Percentiles rank a stretch among this genome's conserved stretches.
These are phyloP conservation scores for Heteronetta atricapilla DNA, from an alignment of 2,113 vertebrate species.

Conservation along the genomic window DNA sequence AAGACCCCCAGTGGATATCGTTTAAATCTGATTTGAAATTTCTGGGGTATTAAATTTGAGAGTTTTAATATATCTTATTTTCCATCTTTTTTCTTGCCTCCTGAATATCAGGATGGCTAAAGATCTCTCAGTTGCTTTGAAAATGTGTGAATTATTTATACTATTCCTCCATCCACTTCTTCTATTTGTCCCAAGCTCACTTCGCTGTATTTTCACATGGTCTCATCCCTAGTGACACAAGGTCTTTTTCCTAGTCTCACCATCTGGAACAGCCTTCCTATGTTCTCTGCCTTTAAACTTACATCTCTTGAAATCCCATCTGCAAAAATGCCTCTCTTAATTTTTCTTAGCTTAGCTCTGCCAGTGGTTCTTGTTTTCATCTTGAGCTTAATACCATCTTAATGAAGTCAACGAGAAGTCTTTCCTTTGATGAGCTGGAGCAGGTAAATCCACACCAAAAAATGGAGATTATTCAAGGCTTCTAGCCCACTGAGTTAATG, in stretches of 20 bases:
- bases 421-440: not conserved
- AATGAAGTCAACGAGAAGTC: not conserved
- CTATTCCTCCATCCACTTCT: not conserved
- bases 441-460: not conserved
- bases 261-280: not conserved
- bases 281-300: not conserved
- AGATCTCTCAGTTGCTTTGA: not conserved
- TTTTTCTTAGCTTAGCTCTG: not conserved
- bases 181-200: not conserved
- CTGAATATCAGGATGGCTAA: not conserved
- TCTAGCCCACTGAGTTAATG: not conserved
- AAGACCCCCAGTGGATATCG: not conserved
- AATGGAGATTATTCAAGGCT: not conserved
- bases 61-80: not conserved
- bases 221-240: not conserved
- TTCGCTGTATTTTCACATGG: not conserved
- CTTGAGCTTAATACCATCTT: not conserved
- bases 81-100: not conserved
- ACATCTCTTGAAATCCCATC: not conserved
- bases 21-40: conserved; percentile 25
- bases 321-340: not conserved
- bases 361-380: not conserved
- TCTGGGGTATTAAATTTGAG: not conserved
- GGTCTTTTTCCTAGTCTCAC: not conserved
- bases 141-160: not conserved